phyloP scores from a whole-genome alignment of 2,888 invertebrate genomes.

The Sycophila texana region DNA sequence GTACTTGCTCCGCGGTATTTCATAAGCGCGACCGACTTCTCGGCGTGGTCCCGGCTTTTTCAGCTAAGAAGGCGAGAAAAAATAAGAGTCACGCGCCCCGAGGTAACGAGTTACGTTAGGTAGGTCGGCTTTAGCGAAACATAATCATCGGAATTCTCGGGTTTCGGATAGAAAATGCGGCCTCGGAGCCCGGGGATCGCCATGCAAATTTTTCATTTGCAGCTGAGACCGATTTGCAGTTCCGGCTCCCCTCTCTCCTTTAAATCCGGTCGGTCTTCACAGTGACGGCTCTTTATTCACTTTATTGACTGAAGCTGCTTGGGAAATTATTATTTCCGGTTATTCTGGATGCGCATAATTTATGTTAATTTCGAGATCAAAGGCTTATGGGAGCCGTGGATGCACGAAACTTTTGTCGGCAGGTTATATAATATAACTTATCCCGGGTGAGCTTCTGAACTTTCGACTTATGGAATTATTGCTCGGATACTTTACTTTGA shows the following conservation, averaged over 20 bases:
- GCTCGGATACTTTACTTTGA: neutral
- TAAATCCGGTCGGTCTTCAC: neutral
- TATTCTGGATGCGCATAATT: neutral
- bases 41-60: no score
- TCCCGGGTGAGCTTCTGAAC: neutral
- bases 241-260: neutral
- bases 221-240: neutral
- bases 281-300: neutral
- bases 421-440: neutral
- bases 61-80: no score
- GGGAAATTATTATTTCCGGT: slow-evolving; percentile 12
- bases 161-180: slow-evolving; percentile 23
- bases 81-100: no score
- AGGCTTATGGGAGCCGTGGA: neutral
- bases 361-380: slow-evolving; percentile 25
- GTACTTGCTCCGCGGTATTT: no score
- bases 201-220: slow-evolving; percentile 40
- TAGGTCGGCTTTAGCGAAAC: no score
- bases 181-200: neutral
- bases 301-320: neutral
- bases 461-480: slow-evolving; percentile 9
- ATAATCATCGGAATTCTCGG: no score
- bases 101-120: no score
- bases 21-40: no score
- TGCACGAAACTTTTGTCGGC: slow-evolving; percentile 3